A percentile compares a stretch with the other conserved stretches of the same genome.
Evolutionary conservation across 1,140 invertebrate genomes (phyloP).

Genomic region (Neodiprion fabricii): DNA sequence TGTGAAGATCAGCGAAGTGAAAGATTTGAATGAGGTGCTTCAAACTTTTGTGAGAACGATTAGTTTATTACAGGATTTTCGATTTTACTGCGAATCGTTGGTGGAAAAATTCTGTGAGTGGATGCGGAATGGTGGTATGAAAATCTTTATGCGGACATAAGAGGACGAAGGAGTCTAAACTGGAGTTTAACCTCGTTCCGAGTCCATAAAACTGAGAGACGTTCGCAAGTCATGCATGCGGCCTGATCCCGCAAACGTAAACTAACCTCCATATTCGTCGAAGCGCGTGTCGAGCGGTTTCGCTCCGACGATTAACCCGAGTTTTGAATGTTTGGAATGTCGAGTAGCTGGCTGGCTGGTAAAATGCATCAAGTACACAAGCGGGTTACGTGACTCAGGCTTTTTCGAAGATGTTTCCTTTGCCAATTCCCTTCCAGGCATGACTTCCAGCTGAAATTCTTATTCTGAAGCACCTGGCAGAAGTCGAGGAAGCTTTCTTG

Average conservation of each 20-base stretch:
- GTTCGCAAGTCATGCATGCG: not conserved
- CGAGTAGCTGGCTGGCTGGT: conserved; percentile 32
- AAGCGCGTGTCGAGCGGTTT: conserved; percentile 44
- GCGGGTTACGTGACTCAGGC: not conserved
- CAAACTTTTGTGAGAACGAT: too few relatives aligned
- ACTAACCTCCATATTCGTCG: conserved; percentile 26
- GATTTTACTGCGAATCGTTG: too few relatives aligned
- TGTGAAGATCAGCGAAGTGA: too few relatives aligned
- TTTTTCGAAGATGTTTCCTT: conserved; percentile 5
- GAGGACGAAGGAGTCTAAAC: too few relatives aligned
- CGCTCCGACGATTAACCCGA: conserved; percentile 52
- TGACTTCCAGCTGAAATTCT: not conserved
- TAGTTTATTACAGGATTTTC: too few relatives aligned
- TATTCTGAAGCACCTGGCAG: not conserved
- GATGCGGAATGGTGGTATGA: too few relatives aligned
- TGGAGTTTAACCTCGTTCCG: too few relatives aligned
- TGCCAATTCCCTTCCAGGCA: conserved; percentile 1
- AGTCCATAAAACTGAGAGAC: not conserved
- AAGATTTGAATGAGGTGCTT: too few relatives aligned
- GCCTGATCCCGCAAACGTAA: not conserved
- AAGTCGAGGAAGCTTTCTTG: too few relatives aligned
- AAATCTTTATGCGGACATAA: too few relatives aligned
- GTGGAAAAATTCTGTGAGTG: too few relatives aligned
- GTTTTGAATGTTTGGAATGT: conserved; percentile 54
- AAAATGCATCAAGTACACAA: conserved; percentile 42